Evolutionary conservation across 2,113 vertebrate genomes (phyloP), one percentile per base, ranked within the genome.

Genomic region (Vicugna pacos): DNA sequence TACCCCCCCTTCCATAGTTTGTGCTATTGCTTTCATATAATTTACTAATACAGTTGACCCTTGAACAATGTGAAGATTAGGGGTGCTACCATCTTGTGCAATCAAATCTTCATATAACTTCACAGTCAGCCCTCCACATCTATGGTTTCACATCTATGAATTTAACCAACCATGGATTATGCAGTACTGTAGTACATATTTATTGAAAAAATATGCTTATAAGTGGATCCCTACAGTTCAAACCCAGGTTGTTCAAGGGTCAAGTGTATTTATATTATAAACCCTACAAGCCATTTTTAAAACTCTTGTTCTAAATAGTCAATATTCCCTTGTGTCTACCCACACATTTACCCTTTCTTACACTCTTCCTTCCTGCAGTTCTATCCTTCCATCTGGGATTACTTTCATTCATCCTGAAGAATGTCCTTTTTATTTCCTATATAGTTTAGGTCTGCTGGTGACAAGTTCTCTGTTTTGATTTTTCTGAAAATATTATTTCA

Each of bases 401-500:
- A 76, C 42, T 76, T 69, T 90, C 48, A 32, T 80, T 90, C 35
- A 77, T 50, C 56, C 14, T 56, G 20, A 56, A 93, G 35, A 93
- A 80, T 35, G 93, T 89, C 30, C 6, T 62, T 93, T 95, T 73
- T 73, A 80, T 79, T 80, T 93, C 38, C 32, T 85, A 1, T 85
- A 1, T 70, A 69, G 28, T 77, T 90, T 89, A 93, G 22, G 12
- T 89, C 77, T 70, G 17, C 69, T 89, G 60, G 69, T 82, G 42
- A 95, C 76, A 95, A 32, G 50, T 88, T 75, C 15, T 72, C 15
- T 90, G 56, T 48, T 93, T 79, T 93, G 64, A 85, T 93, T 73
- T 85, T 26, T 56, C 72, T 85, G 54, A 85, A 85, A 93, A 56
- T 73, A 54, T 90, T 72, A 89, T 93, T 93, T 90, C 20, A 85